These are phyloP conservation scores for Apodemus speciosus DNA, from an alignment of 2,113 vertebrate species.

Conservation along the genomic window DNA sequence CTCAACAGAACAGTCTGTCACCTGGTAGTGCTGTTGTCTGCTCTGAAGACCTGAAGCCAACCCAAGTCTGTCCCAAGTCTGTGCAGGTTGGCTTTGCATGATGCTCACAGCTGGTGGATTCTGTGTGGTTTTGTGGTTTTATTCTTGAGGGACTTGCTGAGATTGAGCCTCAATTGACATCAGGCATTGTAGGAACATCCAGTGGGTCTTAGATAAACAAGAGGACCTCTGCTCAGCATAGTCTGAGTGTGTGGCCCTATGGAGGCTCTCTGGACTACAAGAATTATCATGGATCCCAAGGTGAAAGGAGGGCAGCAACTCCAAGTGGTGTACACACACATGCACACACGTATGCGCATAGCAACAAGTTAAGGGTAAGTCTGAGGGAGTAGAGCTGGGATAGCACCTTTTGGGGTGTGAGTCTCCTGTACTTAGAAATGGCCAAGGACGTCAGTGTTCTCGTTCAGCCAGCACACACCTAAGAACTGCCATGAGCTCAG, in stretches of 20 bases:
- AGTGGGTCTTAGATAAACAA: not conserved
- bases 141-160: not conserved
- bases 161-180: not conserved
- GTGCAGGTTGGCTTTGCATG: not conserved
- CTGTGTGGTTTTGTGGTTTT: not conserved
- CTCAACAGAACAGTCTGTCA: not conserved
- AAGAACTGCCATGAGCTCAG: too few species aligned
- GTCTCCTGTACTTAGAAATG: not conserved
- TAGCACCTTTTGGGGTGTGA: not conserved
- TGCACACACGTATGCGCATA: not conserved
- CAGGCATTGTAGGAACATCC: not conserved
- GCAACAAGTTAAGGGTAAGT: not conserved
- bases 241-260: not conserved
- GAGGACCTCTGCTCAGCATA: not conserved
- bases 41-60: not conserved
- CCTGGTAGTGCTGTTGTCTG: not conserved
- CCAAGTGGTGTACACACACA: not conserved
- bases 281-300: not conserved
- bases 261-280: not conserved
- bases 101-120: not conserved
- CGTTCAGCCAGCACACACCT: too few species aligned
- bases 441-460: not conserved
- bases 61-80: not conserved
- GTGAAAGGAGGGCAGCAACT: not conserved
- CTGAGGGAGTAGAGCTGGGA: not conserved